A percentile compares a stretch with the other conserved stretches of the same genome.
phyloP scores from a whole-genome alignment of 2,888 invertebrate genomes.

The Drosophila meridiana region DNA sequence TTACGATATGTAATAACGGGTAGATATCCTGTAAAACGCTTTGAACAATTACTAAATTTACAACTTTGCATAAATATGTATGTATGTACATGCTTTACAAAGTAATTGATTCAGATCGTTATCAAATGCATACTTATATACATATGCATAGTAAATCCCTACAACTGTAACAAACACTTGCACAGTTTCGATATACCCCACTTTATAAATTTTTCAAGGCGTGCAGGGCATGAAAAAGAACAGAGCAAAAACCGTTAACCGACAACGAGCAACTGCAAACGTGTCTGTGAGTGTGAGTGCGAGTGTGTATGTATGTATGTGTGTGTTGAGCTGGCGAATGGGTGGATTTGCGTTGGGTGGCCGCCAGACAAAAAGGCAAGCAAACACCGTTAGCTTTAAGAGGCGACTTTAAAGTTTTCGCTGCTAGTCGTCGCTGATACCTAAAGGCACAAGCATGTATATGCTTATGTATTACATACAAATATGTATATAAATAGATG shows the following conservation, averaged over 20 bases:
- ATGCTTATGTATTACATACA: conserved; percentile 6
- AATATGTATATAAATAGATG: conserved; percentile 5
- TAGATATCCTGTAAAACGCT: background rate
- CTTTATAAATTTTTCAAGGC: background rate
- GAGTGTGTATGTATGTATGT: background rate
- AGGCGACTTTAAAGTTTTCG: conserved; percentile 56
- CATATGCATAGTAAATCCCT: background rate
- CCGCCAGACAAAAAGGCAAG: conserved; percentile 17
- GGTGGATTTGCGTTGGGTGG: conserved; percentile 16
- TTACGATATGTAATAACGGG: background rate
- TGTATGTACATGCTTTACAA: background rate
- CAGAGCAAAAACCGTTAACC: conserved; percentile 38
- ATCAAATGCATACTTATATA: background rate
- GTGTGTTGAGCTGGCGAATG: background rate
- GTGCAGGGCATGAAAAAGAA: conserved; percentile 31
- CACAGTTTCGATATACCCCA: background rate
- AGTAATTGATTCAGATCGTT: background rate
- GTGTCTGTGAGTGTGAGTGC: background rate
- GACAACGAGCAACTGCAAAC: conserved; percentile 29
- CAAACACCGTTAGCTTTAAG: conserved; percentile 44
- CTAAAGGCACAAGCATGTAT: background rate
- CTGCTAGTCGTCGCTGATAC: conserved; percentile 2
- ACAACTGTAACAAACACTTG: background rate
- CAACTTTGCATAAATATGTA: background rate
- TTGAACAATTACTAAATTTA: background rate